Conservation (phyloP, 2,888 invertebrate genomes). For the Dasypogon diadema region DNA sequence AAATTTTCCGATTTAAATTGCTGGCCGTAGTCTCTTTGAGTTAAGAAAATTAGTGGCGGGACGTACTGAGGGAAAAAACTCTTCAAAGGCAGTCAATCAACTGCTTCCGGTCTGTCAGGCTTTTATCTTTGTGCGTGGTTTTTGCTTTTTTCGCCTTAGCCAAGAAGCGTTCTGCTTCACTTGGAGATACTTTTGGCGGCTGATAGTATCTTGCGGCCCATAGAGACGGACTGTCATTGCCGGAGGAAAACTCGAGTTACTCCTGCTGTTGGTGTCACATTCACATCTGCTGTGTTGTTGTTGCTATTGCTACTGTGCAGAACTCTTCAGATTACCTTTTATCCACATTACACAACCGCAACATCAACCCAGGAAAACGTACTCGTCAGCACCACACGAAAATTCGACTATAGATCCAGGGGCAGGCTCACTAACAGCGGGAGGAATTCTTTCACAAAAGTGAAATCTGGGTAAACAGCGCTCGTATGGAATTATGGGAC, state of each 20-base stretch:
- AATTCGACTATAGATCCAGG: neutral
- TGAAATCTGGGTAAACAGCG: neutral
- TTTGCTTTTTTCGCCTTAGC: neutral
- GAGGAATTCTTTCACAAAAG: neutral
- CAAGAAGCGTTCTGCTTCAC: slow-evolving; percentile 5
- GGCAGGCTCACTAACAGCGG: neutral
- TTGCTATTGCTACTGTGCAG: neutral
- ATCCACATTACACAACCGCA: neutral
- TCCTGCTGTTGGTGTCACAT: neutral
- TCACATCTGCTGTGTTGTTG: slow-evolving; percentile 15
- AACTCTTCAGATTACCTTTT: neutral
- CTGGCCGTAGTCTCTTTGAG: neutral
- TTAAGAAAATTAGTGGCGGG: neutral
- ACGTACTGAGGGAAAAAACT: slow-evolving; percentile 1
- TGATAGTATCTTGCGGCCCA: neutral
- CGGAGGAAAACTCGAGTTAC: slow-evolving; percentile 1
- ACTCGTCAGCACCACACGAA: neutral
- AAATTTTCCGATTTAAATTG: neutral
- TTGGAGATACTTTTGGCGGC: neutral
- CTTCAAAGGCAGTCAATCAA: slow-evolving; percentile 54
- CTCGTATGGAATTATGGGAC: neutral
- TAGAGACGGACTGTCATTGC: neutral
- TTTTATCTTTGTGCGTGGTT: slow-evolving; percentile 25
- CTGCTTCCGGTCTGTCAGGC: slow-evolving; percentile 55
- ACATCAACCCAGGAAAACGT: neutral